Evolutionary conservation across 92 coral and sea anemone genomes (phyloP).

Genomic region (Porites rus): DNA sequence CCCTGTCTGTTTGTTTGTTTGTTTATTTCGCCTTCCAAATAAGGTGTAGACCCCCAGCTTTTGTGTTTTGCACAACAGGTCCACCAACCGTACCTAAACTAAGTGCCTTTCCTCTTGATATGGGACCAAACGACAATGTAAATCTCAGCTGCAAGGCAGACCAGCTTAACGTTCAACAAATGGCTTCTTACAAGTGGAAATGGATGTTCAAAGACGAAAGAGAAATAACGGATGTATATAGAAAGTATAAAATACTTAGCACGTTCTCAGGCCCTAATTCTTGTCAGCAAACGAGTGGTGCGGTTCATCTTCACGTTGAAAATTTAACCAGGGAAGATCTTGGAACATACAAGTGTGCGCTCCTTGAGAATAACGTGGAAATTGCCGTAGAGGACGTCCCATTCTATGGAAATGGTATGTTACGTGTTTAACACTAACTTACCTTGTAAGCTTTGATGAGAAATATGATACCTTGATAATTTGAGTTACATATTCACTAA

Average conservation of each 20-base stretch:
- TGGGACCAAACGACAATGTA: background rate
- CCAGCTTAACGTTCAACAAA: background rate
- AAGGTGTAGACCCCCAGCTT: too few species aligned
- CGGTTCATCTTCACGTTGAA: background rate
- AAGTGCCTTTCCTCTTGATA: background rate
- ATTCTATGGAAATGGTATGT: conserved; percentile 3
- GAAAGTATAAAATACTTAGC: background rate
- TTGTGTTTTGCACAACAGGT: background rate
- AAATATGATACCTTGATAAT: too few species aligned
- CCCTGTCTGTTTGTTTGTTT: too few species aligned
- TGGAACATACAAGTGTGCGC: background rate
- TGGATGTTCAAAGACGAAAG: background rate
- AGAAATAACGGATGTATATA: background rate
- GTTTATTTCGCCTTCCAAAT: too few species aligned
- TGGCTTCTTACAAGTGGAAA: background rate
- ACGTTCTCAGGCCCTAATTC: background rate
- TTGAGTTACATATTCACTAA: too few species aligned
- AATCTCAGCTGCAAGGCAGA: background rate
- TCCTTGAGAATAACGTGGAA: background rate
- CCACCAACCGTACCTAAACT: background rate
- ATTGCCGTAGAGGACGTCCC: background rate
- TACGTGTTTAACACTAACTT: too few species aligned
- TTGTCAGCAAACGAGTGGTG: background rate
- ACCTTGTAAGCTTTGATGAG: too few species aligned
- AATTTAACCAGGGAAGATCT: background rate